Conservation (phyloP, 2,113 vertebrate species). For the Chunga burmeisteri region DNA sequence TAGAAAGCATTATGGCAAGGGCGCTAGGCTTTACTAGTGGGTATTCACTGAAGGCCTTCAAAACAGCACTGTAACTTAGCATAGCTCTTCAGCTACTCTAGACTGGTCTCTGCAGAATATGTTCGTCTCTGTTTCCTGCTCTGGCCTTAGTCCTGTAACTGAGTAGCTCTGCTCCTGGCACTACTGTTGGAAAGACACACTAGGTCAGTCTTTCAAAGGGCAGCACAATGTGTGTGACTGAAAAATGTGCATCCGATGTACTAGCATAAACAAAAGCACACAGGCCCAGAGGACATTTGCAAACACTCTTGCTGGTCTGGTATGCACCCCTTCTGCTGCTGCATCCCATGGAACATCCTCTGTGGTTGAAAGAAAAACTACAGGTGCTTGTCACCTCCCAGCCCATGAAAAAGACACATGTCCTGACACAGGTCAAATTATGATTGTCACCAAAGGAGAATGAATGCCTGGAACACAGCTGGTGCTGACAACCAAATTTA, state of each 20-base stretch:
- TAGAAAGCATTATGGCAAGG: background rate
- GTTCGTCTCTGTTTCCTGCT: background rate
- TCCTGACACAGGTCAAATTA: background rate
- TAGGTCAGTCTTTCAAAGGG: background rate
- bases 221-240: background rate
- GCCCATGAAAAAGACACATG: background rate
- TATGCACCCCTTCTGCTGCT: background rate
- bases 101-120: background rate
- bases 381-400: background rate
- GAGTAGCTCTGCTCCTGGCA: background rate
- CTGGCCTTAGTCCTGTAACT: background rate
- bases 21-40: background rate
- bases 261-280: background rate
- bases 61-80: background rate
- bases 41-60: background rate
- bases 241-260: background rate
- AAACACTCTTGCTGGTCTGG: background rate
- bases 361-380: background rate
- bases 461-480: background rate
- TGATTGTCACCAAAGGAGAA: background rate
- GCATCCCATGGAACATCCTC: background rate
- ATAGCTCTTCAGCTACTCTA: background rate
- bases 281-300: background rate
- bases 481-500: background rate
- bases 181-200: background rate